Evolutionary conservation across 2,113 vertebrate genomes (phyloP), one percentile per base, ranked within the genome.

Genomic region (Brachirus orientalis): DNA sequence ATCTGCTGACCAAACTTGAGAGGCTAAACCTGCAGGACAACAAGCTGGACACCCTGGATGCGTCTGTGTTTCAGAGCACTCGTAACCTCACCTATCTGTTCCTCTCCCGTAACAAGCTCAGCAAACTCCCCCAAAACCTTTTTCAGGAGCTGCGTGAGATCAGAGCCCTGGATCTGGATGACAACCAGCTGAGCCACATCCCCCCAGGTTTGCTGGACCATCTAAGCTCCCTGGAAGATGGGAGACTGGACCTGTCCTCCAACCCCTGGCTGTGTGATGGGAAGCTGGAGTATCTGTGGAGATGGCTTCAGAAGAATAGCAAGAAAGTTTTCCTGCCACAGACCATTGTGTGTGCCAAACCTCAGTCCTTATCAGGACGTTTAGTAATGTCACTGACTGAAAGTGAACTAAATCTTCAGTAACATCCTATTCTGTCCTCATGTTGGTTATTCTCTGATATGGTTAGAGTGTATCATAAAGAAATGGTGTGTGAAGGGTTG

Each of bases 231-330:
- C 65, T 94, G 46, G 93, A 93, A 0, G 86, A 92, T 10, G 77
- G 85, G 0, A 91, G 92, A 0, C 87, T 96, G 0, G 94, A 95
- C 51, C 48, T 97, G 18, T 86, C 92, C 0, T 7, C 13, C 0
- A 98, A 97, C 79, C 95, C 95, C 6, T 96, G 95, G 94, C 10
- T 62, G 10, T 96, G 96, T 0, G 88, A 93, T 8, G 69, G 57
- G 28, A 70, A 83, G 20, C 53, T 92, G 16, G 64, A 47, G 0
- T 72, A 89, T 69, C 86, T 96, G 37, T 88, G 86, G 69, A 58
- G 0, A 17, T 94, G 95, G 95, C 81, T 95, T 14, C 50, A 57
- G 36, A 56, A 43, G 12, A 85, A 79, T 16, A 58, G 80, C 18
- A 69, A 82, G 0, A 84, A 22, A 18, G 83, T 92, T 8, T 83